Evolutionary conservation across 2,797 vertebrate species (phyloP), one percentile per base, ranked within the genome.

Genomic region (Dermochelys coriacea): DNA sequence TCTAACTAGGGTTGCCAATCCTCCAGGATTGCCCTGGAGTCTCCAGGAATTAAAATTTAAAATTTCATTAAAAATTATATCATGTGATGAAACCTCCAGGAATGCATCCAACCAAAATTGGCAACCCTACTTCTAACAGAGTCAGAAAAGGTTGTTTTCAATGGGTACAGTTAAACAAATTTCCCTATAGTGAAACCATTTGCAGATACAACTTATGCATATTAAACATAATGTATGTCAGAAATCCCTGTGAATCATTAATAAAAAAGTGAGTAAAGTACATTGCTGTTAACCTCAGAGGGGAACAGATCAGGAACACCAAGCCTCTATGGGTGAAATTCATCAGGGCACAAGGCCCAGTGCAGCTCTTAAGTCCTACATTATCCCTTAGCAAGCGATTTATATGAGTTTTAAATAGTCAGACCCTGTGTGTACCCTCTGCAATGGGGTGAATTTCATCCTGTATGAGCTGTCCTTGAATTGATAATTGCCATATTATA

Each of bases 381-480:
- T 7, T 80, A 41, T 31, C 6, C 64, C 51, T 91, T 50, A 59
- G 88, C 85, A 0, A 4, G 3, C 88, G 34, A 77, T 57, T 84
- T 84, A 25, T 2, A 2, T 68, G 10, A 86, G 41, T 45, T 1
- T 0, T 3, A 45, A 84, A 51, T 21, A 34, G 7, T 78, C 45
- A 91, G 31, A 37, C 7, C 45, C 41, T 12, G 27, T 71, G 83
- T 15, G 27, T 82, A 84, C 9, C 25, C 71, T 92, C 57, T 81
- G 5, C 12, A 45, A 45, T 89, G 52, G 37, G 75, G 41, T 1
- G 23, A 37, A 68, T 86, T 89, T 86, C 81, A 87, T 8, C 19
- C 3, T 0, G 0, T 2, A 21, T 1, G 37, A 82, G 15, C 21
- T 34, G 10, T 80, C 80, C 88, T 54, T 9, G 61, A 54, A 15